phyloP scores from a whole-genome alignment of 2,797 vertebrate genomes.

The Hypotaenidia okinawae region DNA sequence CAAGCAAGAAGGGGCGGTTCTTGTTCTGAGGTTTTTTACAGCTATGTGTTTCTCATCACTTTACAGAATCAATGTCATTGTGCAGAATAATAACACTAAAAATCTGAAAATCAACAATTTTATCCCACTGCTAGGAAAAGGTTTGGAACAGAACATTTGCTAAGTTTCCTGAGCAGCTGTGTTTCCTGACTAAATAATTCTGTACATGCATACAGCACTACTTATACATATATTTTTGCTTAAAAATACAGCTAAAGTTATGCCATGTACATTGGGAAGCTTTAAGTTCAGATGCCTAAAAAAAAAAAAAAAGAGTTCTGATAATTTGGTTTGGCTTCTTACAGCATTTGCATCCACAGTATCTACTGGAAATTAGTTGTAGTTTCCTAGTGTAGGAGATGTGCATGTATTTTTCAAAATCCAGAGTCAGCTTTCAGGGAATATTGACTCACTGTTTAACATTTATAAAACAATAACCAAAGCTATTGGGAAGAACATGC shows the following conservation, averaged over 20 bases:
- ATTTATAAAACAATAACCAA: neutral
- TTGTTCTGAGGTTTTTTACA: neutral
- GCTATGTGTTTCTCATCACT: neutral
- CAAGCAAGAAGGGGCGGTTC: rapidly evolving
- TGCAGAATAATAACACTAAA: neutral
- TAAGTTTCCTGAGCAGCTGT: neutral
- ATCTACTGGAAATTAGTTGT: neutral
- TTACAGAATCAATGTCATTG: neutral
- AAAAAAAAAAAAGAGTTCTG: too few relatives aligned
- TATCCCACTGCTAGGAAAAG: neutral
- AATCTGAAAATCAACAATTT: neutral
- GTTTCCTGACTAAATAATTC: neutral
- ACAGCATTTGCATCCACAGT: too few relatives aligned
- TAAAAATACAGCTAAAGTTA: neutral
- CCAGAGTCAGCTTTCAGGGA: neutral
- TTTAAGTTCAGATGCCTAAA: neutral
- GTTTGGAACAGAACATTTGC: neutral
- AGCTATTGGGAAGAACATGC: neutral
- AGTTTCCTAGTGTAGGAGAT: neutral
- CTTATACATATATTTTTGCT: neutral
- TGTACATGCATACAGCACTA: neutral
- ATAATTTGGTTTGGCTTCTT: too few relatives aligned
- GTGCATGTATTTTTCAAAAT: neutral
- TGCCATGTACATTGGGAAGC: neutral
- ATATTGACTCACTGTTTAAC: neutral